Base-by-base conservation (phyloP, 2,888 invertebrate species). In the Heteromurus nitidus region DNA sequence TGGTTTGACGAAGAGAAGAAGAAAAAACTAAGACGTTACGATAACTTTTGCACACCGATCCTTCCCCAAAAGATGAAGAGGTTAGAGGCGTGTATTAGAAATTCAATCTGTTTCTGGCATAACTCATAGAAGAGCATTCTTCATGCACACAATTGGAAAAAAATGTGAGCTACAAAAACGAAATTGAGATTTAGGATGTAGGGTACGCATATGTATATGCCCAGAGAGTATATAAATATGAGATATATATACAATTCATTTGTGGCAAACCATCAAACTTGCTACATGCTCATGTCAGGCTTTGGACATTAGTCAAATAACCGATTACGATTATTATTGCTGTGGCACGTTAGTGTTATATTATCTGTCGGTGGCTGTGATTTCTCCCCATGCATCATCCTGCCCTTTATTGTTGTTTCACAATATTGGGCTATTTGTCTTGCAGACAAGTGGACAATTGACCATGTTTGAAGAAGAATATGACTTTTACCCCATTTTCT, bases 51-150 rank as follows among this genome's bases (percentile, higher is more conserved):
- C 31, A 50, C 5, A 62, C 22, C 31, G 62, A 74, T 26, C n/a
- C 28, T 50, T 24, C 36, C 18, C 47, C 55, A 18, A 28, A n/a
- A 20, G 47, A 79, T 79, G 72, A 72, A 79, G 79, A 70, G 36
- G 70, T 79, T 55, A 72, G 79, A 79, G 79, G 79, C 72, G 79
- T 79, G 79, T 79, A 79, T 72, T 79, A 55, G 79, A 79, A 79
- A 79, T 79, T 79, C 64, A 65, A 79, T 79, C 79, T 79, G 72
- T 64, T 47, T 64, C 30, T 60, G 31, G 28, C 16, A 31, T 60
- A 28, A 16, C 53, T 7, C 7, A 47, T n/a, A n/a, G n/a, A n/a
- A n/a, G n/a, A n/a, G n/a, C n/a, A n/a, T 47, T 16, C 47, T 47
- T 47, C 3, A 53, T 64, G 22, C 64, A 24, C 30, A 24, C 18